Evolutionary conservation across 2,113 vertebrate species (phyloP).

Genomic region (Phrynosoma blainvillii): DNA sequence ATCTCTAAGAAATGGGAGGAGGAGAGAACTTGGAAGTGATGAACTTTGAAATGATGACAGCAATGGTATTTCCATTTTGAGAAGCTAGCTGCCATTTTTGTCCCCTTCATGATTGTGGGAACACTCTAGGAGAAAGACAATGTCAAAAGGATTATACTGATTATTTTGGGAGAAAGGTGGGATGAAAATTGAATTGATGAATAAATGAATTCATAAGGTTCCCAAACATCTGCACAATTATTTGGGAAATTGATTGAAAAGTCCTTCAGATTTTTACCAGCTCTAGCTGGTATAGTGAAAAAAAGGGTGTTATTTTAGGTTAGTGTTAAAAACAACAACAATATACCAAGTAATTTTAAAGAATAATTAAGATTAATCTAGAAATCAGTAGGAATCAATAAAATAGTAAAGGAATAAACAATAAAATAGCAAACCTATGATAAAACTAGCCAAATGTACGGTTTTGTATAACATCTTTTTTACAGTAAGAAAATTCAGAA

Average conservation of each 20-base stretch:
- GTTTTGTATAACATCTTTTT: background rate
- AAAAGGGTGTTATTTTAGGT: background rate
- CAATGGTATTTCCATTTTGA: background rate
- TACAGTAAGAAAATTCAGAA: too few relatives aligned
- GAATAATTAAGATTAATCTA: background rate
- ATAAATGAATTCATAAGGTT: too few relatives aligned
- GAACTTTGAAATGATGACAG: too few relatives aligned
- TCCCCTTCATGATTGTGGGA: background rate
- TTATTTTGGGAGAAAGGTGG: too few relatives aligned
- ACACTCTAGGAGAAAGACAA: background rate
- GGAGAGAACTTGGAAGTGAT: too few relatives aligned
- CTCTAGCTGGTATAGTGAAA: background rate
- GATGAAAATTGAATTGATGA: too few relatives aligned
- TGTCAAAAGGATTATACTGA: too few relatives aligned
- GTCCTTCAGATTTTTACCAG: background rate
- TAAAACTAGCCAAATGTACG: background rate
- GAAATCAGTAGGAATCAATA: background rate
- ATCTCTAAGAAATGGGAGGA: too few relatives aligned
- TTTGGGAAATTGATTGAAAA: too few relatives aligned
- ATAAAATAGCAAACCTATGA: background rate
- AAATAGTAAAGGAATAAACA: background rate
- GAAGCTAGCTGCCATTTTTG: background rate
- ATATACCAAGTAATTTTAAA: background rate
- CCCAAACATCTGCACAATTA: too few relatives aligned
- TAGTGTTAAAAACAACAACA: background rate